These are phyloP conservation scores for Channa striata DNA, from an alignment of 2,797 vertebrate genomes.

Conservation along the genomic window DNA sequence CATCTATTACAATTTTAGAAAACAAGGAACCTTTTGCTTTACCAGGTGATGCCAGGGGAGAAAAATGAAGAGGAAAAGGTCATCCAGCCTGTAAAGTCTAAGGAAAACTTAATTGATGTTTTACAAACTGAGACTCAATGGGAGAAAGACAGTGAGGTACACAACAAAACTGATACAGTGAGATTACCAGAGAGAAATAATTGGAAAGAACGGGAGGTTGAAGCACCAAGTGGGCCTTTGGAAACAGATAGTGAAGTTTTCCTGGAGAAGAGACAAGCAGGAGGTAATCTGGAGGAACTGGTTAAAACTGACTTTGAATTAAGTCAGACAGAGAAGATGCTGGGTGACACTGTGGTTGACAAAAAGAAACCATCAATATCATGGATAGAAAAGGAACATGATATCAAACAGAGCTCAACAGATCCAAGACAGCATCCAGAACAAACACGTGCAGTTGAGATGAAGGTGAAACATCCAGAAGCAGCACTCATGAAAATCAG, in stretches of 20 bases:
- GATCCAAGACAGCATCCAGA: constrained; percentile 25
- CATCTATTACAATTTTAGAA: constrained; percentile 86
- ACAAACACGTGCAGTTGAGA: constrained; percentile 33
- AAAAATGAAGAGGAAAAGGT: constrained; percentile 29
- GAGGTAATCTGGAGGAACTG: constrained; percentile 13
- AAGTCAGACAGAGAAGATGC: constrained; percentile 37
- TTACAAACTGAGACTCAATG: constrained; percentile 28
- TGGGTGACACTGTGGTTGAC: constrained; percentile 21
- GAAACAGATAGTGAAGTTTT: constrained; percentile 23
- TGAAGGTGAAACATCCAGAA: constrained; percentile 18
- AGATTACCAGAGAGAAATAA: constrained; percentile 22
- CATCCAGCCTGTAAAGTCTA: constrained; percentile 12
- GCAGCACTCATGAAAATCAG: constrained; percentile 10
- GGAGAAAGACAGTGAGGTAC: constrained; percentile 16
- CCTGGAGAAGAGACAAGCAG: constrained; percentile 34
- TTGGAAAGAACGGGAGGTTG: background rate
- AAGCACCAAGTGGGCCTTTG: constrained; percentile 18
- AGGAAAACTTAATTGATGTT: constrained; percentile 27
- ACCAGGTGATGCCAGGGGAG: constrained; percentile 24
- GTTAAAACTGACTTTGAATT: constrained; percentile 7
- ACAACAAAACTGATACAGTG: constrained; percentile 15
- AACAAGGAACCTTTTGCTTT: constrained; percentile 48
- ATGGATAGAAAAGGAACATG: constrained; percentile 12
- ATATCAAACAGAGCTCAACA: constrained; percentile 32
- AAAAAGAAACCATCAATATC: constrained; percentile 22